phyloP scores from a whole-genome alignment of 1,140 invertebrate species.

The Radopholus similis region DNA sequence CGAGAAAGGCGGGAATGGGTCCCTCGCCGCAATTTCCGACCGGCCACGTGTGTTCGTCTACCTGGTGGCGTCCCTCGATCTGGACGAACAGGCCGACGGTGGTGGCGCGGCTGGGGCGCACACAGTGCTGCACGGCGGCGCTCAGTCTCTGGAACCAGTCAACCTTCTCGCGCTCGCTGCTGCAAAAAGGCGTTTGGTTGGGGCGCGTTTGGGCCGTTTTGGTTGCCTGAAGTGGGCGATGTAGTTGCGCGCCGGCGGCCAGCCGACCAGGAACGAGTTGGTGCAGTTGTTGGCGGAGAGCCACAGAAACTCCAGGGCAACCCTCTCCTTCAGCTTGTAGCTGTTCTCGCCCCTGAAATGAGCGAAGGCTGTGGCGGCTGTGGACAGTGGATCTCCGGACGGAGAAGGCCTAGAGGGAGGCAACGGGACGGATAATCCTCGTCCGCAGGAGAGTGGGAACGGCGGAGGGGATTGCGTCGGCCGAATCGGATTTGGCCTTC shows the following conservation, averaged over 20 bases:
- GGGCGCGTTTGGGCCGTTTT: slow-evolving; percentile 13
- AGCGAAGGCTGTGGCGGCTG: background rate
- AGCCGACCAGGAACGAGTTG: slow-evolving; percentile 63
- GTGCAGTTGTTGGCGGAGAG: slow-evolving; percentile 61
- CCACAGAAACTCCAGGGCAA: slow-evolving; percentile 63
- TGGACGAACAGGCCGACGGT: slow-evolving; percentile 38
- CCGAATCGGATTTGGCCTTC: too few relatives aligned
- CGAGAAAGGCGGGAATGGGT: too few relatives aligned
- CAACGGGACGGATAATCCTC: background rate
- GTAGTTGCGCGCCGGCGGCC: slow-evolving; percentile 61
- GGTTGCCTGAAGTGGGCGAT: slow-evolving; percentile 62
- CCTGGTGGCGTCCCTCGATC: slow-evolving; percentile 45
- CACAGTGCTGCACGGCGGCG: slow-evolving; percentile 16
- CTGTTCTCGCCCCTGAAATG: slow-evolving; percentile 50
- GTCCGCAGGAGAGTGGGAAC: background rate
- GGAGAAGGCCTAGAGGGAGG: background rate
- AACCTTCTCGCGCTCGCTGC: slow-evolving; percentile 42
- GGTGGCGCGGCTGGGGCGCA: slow-evolving; percentile 21
- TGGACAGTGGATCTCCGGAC: background rate
- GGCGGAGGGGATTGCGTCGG: background rate
- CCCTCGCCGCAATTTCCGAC: too few relatives aligned
- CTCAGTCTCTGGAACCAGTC: slow-evolving; percentile 41
- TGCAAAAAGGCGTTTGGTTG: slow-evolving; percentile 48
- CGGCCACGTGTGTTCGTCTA: too few relatives aligned
- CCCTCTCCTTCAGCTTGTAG: slow-evolving; percentile 62